Evolutionary conservation across 2,113 vertebrate genomes (phyloP).

Genomic region (Carassius auratus): DNA sequence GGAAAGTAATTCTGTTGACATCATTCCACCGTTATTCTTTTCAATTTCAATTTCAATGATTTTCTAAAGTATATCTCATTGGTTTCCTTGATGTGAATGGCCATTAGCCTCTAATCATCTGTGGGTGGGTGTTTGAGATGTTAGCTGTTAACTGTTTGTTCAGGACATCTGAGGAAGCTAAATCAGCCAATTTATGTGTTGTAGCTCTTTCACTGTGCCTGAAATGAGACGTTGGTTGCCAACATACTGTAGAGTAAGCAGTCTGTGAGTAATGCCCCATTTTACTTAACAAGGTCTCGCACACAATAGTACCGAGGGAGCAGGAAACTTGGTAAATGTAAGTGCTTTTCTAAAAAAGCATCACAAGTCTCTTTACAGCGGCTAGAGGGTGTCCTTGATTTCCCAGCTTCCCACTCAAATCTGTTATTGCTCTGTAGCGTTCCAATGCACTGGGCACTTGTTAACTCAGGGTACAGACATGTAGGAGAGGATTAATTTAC

Average conservation of each 20-base stretch:
- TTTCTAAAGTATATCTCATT: no score
- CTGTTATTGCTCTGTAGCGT: background rate
- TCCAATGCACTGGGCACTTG: background rate
- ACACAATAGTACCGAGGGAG: background rate
- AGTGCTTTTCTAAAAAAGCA: background rate
- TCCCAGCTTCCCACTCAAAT: constrained; percentile 15
- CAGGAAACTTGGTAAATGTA: background rate
- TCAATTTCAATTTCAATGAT: no score
- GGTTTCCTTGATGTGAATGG: no score
- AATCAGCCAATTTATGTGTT: background rate
- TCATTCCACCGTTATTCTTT: no score
- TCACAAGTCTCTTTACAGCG: background rate
- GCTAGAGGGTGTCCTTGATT: background rate
- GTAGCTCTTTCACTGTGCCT: background rate
- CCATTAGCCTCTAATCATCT: no score
- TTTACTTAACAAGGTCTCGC: background rate
- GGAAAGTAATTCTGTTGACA: no score
- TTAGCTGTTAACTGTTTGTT: background rate
- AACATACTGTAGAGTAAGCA: background rate
- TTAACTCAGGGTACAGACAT: background rate
- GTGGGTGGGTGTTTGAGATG: background rate
- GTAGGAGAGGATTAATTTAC: constrained; percentile 70
- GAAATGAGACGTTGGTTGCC: background rate
- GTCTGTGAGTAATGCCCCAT: background rate
- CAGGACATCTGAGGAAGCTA: background rate